phyloP scores from a whole-genome alignment of 1,140 invertebrate species.

The Orchestia grillus region DNA sequence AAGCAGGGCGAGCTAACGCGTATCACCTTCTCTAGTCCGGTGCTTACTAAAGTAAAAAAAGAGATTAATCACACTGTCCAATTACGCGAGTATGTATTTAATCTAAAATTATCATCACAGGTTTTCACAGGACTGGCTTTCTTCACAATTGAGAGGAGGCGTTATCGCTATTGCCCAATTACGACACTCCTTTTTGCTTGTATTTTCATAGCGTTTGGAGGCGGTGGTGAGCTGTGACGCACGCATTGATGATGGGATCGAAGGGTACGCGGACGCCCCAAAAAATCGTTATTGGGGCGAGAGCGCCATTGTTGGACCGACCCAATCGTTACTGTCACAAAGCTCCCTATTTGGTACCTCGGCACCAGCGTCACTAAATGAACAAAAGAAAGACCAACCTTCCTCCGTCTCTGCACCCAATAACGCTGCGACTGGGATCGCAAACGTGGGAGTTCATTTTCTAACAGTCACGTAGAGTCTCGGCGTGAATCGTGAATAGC shows the following conservation, averaged over 20 bases:
- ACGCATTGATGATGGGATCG: neutral
- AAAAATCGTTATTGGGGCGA: slow-evolving; percentile 50
- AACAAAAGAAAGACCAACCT: slow-evolving; percentile 54
- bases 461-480: neutral
- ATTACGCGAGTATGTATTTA: neutral
- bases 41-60: neutral
- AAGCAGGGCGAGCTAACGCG: neutral
- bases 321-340: slow-evolving; percentile 51
- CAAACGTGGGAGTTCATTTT: neutral
- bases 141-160: neutral
- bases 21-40: neutral
- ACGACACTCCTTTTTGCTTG: slow-evolving; percentile 23
- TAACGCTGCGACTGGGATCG: neutral
- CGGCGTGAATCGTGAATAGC: neutral
- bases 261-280: slow-evolving; percentile 8
- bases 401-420: neutral
- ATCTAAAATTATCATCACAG: neutral
- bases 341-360: slow-evolving; percentile 36
- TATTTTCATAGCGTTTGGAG: slow-evolving; percentile 35
- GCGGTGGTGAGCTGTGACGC: neutral
- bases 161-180: slow-evolving; percentile 48
- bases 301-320: slow-evolving; percentile 23
- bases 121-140: neutral
- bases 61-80: neutral
- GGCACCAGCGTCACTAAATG: slow-evolving; percentile 35